These are phyloP conservation scores for Troilus luridus DNA, from an alignment of 2,888 invertebrate species.

Conservation along the genomic window DNA sequence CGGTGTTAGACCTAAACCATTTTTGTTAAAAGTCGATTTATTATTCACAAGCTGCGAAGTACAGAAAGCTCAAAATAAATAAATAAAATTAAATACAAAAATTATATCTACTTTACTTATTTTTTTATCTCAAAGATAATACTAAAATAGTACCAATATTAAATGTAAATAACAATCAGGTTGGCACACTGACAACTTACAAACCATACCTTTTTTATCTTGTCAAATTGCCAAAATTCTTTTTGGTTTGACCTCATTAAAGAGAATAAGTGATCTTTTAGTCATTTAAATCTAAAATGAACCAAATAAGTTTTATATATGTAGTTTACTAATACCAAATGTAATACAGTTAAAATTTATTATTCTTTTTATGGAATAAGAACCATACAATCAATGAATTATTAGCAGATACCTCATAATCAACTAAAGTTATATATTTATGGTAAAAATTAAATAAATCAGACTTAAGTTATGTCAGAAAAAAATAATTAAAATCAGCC, in stretches of 20 bases:
- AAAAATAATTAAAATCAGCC: background rate
- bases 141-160: background rate
- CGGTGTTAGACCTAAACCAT: no score
- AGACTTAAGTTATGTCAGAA: background rate
- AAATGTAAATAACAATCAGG: constrained; percentile 6
- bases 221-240: constrained; percentile 41
- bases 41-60: no score
- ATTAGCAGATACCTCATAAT: background rate
- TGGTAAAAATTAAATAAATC: no score
- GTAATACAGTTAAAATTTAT: background rate
- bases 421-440: background rate
- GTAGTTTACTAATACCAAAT: background rate
- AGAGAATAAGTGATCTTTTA: background rate
- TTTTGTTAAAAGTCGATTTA: no score
- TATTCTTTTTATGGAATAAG: no score
- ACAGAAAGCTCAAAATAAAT: no score
- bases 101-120: no score
- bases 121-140: no score
- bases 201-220: constrained; percentile 41
- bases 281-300: background rate
- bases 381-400: background rate
- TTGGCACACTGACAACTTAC: constrained; percentile 41
- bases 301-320: background rate
- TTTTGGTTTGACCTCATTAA: constrained; percentile 29
- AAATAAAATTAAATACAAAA: no score